Conservation (phyloP, 1,140 invertebrate species). For the Leptinotarsa defecta region DNA sequence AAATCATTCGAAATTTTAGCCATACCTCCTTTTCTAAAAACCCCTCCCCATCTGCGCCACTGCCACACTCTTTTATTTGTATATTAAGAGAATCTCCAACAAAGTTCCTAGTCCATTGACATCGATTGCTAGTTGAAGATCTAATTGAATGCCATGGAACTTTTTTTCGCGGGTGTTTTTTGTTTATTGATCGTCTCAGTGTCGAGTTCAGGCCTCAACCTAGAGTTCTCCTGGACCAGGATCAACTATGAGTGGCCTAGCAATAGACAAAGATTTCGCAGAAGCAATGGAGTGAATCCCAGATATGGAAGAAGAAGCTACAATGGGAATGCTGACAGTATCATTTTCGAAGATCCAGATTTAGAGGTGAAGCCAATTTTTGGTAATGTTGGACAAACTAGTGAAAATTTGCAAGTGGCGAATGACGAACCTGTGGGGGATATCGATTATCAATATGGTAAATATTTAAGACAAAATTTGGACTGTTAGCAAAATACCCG, state of each 20-base stretch:
- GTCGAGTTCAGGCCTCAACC: slow-evolving; percentile 31
- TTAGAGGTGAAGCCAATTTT: neutral
- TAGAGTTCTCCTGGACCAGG: slow-evolving; percentile 52
- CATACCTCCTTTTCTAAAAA: no score
- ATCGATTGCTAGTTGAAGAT: neutral
- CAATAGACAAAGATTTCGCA: neutral
- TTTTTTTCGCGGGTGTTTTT: slow-evolving; percentile 5
- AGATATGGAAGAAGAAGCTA: neutral
- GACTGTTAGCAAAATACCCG: no score
- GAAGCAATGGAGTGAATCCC: neutral
- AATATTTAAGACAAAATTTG: neutral
- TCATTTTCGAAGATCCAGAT: slow-evolving; percentile 17
- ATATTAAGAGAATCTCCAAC: slow-evolving; percentile 5
- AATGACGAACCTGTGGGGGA: neutral
- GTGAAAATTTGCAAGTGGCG: neutral
- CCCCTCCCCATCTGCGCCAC: neutral
- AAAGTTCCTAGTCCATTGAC: slow-evolving; percentile 8
- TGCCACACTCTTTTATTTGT: slow-evolving; percentile 14
- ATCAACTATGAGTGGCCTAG: slow-evolving; percentile 47
- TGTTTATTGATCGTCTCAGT: slow-evolving; percentile 7
- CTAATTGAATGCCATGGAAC: neutral
- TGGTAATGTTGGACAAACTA: neutral
- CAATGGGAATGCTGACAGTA: neutral
- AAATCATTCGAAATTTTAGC: no score
- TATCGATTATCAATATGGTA: slow-evolving; percentile 14